Percentiles rank a stretch among this genome's conserved stretches.
Evolutionary conservation across 1,140 invertebrate species (phyloP).

Genomic region (Brachionus calyciflorus): DNA sequence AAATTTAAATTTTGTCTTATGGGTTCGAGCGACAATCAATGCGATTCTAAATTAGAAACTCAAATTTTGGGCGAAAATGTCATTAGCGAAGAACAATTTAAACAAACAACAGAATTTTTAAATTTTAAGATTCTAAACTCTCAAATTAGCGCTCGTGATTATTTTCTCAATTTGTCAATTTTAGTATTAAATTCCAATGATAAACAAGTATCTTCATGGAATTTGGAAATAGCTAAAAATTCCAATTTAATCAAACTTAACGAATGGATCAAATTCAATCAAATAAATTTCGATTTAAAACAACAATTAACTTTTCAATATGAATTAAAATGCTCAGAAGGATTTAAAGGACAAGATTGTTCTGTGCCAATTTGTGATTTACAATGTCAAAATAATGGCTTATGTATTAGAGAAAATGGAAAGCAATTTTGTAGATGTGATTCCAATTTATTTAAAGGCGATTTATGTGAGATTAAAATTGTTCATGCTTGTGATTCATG

Average conservation of each 20-base stretch:
- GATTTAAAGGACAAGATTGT: background rate
- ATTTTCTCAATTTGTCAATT: conserved; percentile 30
- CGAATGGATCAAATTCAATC: conserved; percentile 38
- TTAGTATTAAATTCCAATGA: background rate
- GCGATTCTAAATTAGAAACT: conserved; percentile 2
- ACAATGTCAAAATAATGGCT: conserved; percentile 28
- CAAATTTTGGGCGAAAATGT: background rate
- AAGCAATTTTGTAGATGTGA: conserved; percentile 20
- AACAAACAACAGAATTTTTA: conserved; percentile 22
- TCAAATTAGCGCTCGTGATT: background rate
- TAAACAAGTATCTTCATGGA: background rate
- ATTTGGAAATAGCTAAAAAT: background rate
- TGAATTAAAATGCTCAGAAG: conserved; percentile 20
- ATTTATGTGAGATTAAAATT: conserved; percentile 42
- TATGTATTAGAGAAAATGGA: conserved; percentile 41
- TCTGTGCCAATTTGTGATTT: conserved; percentile 16
- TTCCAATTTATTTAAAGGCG: conserved; percentile 10
- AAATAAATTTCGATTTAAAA: background rate
- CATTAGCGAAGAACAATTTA: conserved; percentile 40
- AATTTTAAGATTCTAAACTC: background rate
- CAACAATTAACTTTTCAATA: conserved; percentile 32
- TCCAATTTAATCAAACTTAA: background rate
- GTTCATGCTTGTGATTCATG: background rate
- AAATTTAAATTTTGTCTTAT: conserved; percentile 33
- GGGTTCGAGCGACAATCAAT: background rate